These are phyloP conservation scores for Drosophila cardini DNA, from an alignment of 1,140 invertebrate species.

Conservation along the genomic window DNA sequence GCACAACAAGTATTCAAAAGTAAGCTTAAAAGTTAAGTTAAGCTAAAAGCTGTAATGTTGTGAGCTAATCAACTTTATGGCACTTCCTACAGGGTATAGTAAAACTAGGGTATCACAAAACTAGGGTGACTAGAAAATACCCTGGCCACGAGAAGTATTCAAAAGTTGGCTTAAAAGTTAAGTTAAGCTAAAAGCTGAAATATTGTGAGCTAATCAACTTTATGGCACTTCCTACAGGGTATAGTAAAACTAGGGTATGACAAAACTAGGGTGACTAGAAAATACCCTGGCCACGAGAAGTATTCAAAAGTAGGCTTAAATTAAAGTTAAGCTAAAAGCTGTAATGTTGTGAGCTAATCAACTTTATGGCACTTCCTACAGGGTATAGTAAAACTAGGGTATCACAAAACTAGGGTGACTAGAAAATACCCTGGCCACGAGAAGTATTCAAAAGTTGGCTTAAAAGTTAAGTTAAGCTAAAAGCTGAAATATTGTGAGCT, in stretches of 20 bases:
- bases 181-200: background rate
- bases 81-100: background rate
- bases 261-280: no score
- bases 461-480: no score
- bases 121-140: constrained; percentile 5
- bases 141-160: background rate
- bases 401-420: no score
- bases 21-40: background rate
- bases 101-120: no score
- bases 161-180: no score
- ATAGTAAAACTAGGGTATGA: constrained; percentile 33
- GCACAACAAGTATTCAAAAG: background rate
- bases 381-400: constrained; percentile 28
- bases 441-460: no score
- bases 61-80: background rate
- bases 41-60: no score
- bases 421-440: no score
- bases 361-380: background rate
- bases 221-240: background rate
- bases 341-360: background rate
- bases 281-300: no score
- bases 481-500: no score
- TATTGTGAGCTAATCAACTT: background rate
- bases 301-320: no score
- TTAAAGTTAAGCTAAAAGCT: no score